phyloP scores from a whole-genome alignment of 2,797 vertebrate species.

The Anguilla anguilla region DNA sequence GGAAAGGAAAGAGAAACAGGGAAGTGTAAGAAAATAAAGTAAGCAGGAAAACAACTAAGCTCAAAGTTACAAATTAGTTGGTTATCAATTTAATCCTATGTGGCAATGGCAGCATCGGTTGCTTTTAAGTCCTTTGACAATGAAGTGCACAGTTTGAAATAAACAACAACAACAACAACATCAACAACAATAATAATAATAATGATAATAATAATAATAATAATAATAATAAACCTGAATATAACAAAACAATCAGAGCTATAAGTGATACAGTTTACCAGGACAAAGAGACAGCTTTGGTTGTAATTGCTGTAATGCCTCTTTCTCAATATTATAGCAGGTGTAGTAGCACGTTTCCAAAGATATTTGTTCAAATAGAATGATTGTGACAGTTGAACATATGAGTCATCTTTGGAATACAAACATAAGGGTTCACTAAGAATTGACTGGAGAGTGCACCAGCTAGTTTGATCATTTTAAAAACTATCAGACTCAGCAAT shows the following conservation, averaged over 20 bases:
- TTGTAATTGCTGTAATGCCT: neutral
- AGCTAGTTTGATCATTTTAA: neutral
- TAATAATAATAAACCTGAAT: neutral
- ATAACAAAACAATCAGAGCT: neutral
- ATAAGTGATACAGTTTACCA: neutral
- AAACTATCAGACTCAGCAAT: neutral
- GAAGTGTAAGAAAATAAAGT: neutral
- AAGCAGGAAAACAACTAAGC: neutral
- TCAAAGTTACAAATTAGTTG: neutral
- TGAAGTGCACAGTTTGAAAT: neutral
- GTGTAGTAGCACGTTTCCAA: neutral
- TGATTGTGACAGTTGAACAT: neutral
- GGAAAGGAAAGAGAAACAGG: neutral
- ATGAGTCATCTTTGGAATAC: neutral
- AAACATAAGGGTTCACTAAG: neutral
- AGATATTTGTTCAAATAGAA: neutral
- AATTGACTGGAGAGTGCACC: neutral
- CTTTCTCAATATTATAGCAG: neutral
- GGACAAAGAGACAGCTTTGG: neutral
- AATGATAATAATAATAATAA: constrained; percentile 9
- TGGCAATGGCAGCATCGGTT: neutral
- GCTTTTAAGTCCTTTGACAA: neutral
- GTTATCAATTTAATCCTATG: neutral
- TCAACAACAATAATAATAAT: neutral
- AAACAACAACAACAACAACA: neutral